Evolutionary conservation across 2,888 invertebrate genomes (phyloP).

Genomic region (Orchestes rusci): DNA sequence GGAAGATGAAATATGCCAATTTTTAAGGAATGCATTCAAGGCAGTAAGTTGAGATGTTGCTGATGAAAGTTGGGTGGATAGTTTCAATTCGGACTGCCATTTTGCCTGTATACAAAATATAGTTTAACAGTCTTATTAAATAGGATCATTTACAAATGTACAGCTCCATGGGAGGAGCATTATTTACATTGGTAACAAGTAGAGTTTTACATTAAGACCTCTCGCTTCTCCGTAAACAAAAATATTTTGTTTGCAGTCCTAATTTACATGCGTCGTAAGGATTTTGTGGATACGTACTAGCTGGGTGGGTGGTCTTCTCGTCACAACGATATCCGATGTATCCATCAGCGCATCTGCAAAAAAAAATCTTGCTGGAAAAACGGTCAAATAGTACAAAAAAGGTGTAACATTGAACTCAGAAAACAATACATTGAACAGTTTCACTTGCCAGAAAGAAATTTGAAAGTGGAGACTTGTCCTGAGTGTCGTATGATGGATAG

Average conservation of each 20-base stretch:
- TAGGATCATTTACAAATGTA: slow-evolving; percentile 39
- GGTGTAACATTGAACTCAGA: too few species aligned
- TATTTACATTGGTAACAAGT: slow-evolving; percentile 36
- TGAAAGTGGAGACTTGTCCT: too few species aligned
- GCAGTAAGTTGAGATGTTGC: too few species aligned
- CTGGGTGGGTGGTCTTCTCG: slow-evolving; percentile 62
- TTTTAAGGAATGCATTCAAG: slow-evolving; percentile 17
- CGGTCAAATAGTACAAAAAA: too few species aligned
- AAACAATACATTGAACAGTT: too few species aligned
- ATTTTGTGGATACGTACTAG: slow-evolving; percentile 67
- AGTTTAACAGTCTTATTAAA: slow-evolving; percentile 38
- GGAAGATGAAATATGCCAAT: slow-evolving; percentile 15
- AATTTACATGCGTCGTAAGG: slow-evolving; percentile 66
- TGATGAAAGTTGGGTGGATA: too few species aligned
- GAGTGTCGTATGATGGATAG: too few species aligned
- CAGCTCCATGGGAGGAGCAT: slow-evolving; percentile 28
- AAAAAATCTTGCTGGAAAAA: too few species aligned
- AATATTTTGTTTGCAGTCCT: slow-evolving; percentile 70
- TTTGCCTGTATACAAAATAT: slow-evolving; percentile 28
- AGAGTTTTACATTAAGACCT: slow-evolving; percentile 24
- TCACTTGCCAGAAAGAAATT: too few species aligned
- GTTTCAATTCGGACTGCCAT: too few species aligned
- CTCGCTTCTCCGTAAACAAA: slow-evolving; percentile 66
- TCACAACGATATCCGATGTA: slow-evolving; percentile 75
- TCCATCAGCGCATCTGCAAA: slow-evolving; percentile 67